Evolutionary conservation across 1,140 invertebrate genomes (phyloP), one percentile per base, ranked within the genome.

Genomic region (Drosophila mauritiana): DNA sequence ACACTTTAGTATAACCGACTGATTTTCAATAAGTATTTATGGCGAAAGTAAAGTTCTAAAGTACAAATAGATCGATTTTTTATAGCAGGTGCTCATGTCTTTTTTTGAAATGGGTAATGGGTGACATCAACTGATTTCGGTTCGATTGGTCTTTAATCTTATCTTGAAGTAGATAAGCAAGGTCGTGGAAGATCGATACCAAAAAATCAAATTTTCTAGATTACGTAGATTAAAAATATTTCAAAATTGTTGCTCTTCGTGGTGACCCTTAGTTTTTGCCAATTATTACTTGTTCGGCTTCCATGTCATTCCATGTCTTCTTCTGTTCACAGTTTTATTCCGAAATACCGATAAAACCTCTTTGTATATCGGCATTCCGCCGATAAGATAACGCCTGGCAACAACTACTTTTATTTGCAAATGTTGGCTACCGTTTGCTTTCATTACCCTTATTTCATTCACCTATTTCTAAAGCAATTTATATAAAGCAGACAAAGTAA

Each of bases 361-460:
- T 86, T 64, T 74, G 54, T 78, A 59, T 88, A 85, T 85, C 83
- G 74, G 61, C 57, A 88, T 88, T 86, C 61, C 57, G 25, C 0
- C 43, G 82, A 85, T 85, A 82, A 85, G 82, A 85, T 85, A 85
- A 68, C 13, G 39, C 3, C 58, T 52, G 45, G 49, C 62, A 53
- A 48, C 73, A 56, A 52, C 45, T 63, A 58, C 76, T 42, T 65
- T 70, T 56, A 65, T 78, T 68, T 80, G 56, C 54, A n/a, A 13
- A n/a, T 39, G 39, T 54, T 54, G 62, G 57, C 55, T 78, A 75
- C 68, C 64, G 64, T 86, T 78, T 69, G 45, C 49, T 40, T 53
- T 58, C 15, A 13, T 65, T 45, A 22, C 53, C 48, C 40, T 22
- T 82, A 78, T 86, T 78, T 51, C 70, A 86, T 70, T 78, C 22